Evolutionary conservation across 2,888 invertebrate species (phyloP), one percentile per base, ranked within the genome.

Genomic region (Meiosimyza decipiens): DNA sequence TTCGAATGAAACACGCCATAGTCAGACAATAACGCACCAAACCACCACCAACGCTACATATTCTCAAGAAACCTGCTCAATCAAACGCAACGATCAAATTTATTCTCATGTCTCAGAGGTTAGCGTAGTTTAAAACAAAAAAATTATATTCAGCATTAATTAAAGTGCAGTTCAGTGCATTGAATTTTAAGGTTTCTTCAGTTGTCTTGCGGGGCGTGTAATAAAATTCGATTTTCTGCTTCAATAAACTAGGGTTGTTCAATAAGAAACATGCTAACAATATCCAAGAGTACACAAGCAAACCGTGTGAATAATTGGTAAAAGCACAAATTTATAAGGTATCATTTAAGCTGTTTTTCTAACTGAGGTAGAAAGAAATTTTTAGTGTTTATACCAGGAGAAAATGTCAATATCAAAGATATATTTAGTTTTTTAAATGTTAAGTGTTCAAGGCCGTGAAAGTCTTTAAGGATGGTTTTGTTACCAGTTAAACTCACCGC

Each of bases 181-280:
- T 28, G 40, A 47, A 54, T 50, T 22, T 16, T 70, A 47, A 67
- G 67, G 67, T 57, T 57, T 67, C 57, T 54, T 16, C 7, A 9
- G 28, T 16, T 54, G 16, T 40, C 40, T 40, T 40, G 9, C 40
- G 9, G 40, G 15, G 62, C 62, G 28, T 62, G 66, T n/a, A 22
- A 66, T 63, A 62, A 33, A 70, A 66, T 57, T 73, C 67, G 73
- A 75, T 75, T 75, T 73, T 72, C 67, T 59, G 73, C 67, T 49
- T 71, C 73, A 73, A 59, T 75, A 54, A 50, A 15, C 66, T 40
- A 16, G 15, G 28, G 59, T 40, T 40, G 40, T 40, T 40, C 40
- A 7, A 40, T 40, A 40, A 40, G 40, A 9, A 40, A 40, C 40
- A 40, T 40, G 40, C 9, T 40, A 40, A 40, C 40, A 9, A 40